phyloP scores from a whole-genome alignment of 2,113 vertebrate genomes.

The Triplophysa rosa region DNA sequence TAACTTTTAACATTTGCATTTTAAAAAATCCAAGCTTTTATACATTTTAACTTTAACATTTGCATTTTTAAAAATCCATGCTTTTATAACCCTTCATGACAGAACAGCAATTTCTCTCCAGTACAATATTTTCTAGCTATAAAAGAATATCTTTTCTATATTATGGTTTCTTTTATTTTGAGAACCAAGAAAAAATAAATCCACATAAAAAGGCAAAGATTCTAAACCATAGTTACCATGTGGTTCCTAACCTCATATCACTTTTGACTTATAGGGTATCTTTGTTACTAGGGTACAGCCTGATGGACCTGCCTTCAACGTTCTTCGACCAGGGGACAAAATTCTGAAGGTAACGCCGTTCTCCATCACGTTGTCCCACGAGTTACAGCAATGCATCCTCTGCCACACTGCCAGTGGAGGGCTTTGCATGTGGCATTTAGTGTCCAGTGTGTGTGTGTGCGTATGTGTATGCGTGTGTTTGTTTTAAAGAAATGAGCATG shows the following conservation, averaged over 20 bases:
- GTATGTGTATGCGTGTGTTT: conserved; percentile 22
- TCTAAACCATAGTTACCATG: conserved; percentile 77
- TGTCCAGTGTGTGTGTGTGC: conserved; percentile 33
- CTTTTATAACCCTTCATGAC: background rate
- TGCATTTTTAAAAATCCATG: background rate
- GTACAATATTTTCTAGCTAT: background rate
- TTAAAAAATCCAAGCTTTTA: background rate
- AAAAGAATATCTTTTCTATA: background rate
- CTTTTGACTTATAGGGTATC: conserved; percentile 99
- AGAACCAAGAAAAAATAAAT: conserved; percentile 17
- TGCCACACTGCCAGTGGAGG: conserved; percentile 50
- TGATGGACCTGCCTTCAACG: conserved; percentile 91
- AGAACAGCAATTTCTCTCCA: background rate
- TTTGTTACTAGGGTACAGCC: conserved; percentile 99
- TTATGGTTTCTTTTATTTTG: background rate
- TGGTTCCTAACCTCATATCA: conserved; percentile 97
- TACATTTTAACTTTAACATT: background rate
- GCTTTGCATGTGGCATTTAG: conserved; percentile 60
- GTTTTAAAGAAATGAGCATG: conserved; percentile 53
- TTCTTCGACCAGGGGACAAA: conserved; percentile 97
- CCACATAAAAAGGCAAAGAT: conserved; percentile 78
- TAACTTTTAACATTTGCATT: background rate
- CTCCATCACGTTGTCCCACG: conserved; percentile 49
- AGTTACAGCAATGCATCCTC: conserved; percentile 39
- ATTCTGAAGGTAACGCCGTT: conserved; percentile 89